Base-by-base conservation (phyloP, 2,797 vertebrate species). In the Neoniphon sammara region DNA sequence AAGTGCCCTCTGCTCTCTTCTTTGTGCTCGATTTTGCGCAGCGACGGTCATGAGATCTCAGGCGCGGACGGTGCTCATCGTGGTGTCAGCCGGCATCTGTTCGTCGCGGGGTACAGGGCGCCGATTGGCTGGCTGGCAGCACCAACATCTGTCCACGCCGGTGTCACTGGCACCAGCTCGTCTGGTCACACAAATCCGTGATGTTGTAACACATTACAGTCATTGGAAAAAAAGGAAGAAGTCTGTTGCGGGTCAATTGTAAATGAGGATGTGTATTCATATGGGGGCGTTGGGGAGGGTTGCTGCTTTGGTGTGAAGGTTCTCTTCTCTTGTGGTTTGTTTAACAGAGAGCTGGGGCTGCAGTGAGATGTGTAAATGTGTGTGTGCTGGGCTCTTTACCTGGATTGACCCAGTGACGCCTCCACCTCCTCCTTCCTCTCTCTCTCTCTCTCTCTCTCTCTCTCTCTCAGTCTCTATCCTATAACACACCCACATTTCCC, bases 101-200 rank as follows among this genome's bases (percentile, higher is more conserved):
- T 80, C 47, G 23, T 70, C 60, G 70, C 54, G 55, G 53, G 68
- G 58, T 11, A 70, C 74, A 68, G 52, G 64, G 68, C 66, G 15
- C 27, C 25, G 44, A 74, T 58, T 70, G 75, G 78, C 85, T 21
- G 5, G 21, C n/a, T 80, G 70, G 46, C 68, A 82, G 89, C 86
- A 66, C n/a, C 7, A 34, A 77, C 91, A 92, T 90, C 92, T 92
- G 92, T 77, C 76, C 70, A 76, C 50, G 34, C 78, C 61, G 77
- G 83, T 77, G 82, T 82, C 57, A 53, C 70, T 66, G 75, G 72
- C 89, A 88, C 68, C 58, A 34, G 68, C 70, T 63, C 60, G 84
- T 62, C 46, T 63, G 70, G 77, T 77, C 80, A 85, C 69, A 77
- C 55, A 49, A 52, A 64, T 62, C 31, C 69, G 34, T 44, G 21